These are phyloP conservation scores for Falco biarmicus DNA, from an alignment of 2,797 vertebrate species.

Conservation along the genomic window DNA sequence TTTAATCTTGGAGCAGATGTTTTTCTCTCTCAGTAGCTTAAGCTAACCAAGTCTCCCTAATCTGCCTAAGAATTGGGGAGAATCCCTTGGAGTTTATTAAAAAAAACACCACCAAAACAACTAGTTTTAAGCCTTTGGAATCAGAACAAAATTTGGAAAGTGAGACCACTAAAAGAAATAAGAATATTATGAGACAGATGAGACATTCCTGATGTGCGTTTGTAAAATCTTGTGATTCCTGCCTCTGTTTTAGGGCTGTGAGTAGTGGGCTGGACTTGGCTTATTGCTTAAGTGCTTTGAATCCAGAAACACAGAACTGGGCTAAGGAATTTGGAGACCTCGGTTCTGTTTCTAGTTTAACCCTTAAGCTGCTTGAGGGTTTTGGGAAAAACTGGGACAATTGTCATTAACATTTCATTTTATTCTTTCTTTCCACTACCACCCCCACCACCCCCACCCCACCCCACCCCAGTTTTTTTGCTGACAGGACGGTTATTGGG, in stretches of 20 bases:
- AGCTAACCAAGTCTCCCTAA: neutral
- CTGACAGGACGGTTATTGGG: fast-evolving
- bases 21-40: neutral
- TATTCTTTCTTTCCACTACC: too few relatives aligned
- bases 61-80: neutral
- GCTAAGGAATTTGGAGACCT: neutral
- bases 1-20: neutral
- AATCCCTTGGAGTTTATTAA: neutral
- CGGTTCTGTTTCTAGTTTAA: neutral
- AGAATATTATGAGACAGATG: neutral
- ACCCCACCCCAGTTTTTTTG: neutral
- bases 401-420: neutral
- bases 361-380: neutral
- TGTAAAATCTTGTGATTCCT: neutral
- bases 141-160: neutral
- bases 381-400: neutral
- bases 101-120: neutral
- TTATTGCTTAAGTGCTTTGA: neutral
- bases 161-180: neutral
- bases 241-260: neutral
- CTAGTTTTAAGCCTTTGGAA: neutral
- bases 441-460: too few relatives aligned
- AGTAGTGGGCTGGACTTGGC: neutral
- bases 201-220: neutral
- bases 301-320: neutral